Percentiles rank a stretch among this genome's conserved stretches.
These are phyloP conservation scores for Fukomys damarensis DNA, from an alignment of 2,113 vertebrate genomes.

Conservation along the genomic window DNA sequence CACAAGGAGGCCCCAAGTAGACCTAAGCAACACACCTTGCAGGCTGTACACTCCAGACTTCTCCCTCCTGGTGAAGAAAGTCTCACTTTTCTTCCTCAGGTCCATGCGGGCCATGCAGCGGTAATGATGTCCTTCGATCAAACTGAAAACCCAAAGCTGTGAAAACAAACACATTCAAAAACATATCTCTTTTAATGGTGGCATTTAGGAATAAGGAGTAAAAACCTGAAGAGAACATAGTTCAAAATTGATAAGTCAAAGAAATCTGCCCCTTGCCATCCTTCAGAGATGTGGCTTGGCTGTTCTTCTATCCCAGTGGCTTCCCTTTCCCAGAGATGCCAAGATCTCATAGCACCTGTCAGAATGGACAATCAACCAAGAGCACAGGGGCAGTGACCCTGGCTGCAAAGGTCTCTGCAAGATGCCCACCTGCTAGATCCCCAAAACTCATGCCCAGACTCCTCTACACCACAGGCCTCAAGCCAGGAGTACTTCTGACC, in stretches of 20 bases:
- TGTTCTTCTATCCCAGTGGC: background rate
- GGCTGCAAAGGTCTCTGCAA: background rate
- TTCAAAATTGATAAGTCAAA: rapidly evolving
- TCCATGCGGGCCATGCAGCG: constrained; percentile 87
- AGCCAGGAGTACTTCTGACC: rapidly evolving
- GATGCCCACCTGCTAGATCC: background rate
- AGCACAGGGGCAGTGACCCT: background rate
- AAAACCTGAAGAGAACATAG: background rate
- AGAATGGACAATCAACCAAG: too few species aligned
- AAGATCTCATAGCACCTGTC: rapidly evolving
- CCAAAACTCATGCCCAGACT: rapidly evolving
- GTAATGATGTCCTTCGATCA: constrained; percentile 86
- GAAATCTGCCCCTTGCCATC: rapidly evolving
- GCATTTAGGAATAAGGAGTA: rapidly evolving
- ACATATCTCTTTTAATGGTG: rapidly evolving
- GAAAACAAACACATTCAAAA: constrained; percentile 43
- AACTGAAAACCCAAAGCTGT: constrained; percentile 93
- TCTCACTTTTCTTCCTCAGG: constrained; percentile 87
- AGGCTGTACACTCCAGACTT: background rate
- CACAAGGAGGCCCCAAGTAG: rapidly evolving
- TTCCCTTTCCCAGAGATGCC: background rate
- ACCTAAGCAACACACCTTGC: constrained; percentile 75
- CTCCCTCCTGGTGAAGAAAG: constrained; percentile 73
- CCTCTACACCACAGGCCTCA: background rate
- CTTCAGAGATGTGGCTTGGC: too few species aligned